Base-by-base conservation (phyloP, 2,888 invertebrate genomes). In the Dasysyrphus tricinctus region DNA sequence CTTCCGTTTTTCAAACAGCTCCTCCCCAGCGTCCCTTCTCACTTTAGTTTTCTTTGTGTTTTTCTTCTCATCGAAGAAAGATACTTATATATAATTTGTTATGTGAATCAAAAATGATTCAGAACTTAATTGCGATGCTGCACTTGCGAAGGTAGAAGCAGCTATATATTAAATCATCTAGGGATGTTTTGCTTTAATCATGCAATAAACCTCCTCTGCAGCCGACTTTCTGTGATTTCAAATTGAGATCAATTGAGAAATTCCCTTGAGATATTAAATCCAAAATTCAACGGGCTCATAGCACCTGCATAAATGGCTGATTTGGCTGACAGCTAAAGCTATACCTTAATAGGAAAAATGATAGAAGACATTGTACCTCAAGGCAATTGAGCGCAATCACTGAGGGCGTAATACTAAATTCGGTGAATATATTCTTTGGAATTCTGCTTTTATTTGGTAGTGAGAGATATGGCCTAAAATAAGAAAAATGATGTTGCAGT, bases 201-300 rank as follows among this genome's bases (percentile, higher is more conserved):
- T 24, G 39, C 34, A 57, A 12, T 24, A 24, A 3, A 24, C 24
- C 24, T 47, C 14, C 19, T 11, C 34, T 7, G 37, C 14, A 56
- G 44, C 54, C 24, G 47, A 12, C 32, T 67, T 51, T 51, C 16
- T 47, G 24, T 44, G 56, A 63, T 51, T 51, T 14, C 14, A 39
- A 37, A 73, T 59, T 47, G 54, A 63, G 73, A 54, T 80, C 77
- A 47, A 73, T 63, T 74, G 47, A 69, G 85, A 56, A 74, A 77
- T 57, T 81, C 85, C 74, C 77, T 81, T 63, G 77, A 77, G 85
- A 65, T 81, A 78, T 85, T 85, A 74, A 77, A 69, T 76, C 76
- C 56, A 69, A 59, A 74, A 70, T 72, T 63, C 69, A 74, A 51
- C 57, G 77, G 77, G 65, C 81, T 76, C 80, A 65, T 80, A 76